Conservation (phyloP, 2,113 vertebrate species). For the Dasyornis broadbenti region DNA sequence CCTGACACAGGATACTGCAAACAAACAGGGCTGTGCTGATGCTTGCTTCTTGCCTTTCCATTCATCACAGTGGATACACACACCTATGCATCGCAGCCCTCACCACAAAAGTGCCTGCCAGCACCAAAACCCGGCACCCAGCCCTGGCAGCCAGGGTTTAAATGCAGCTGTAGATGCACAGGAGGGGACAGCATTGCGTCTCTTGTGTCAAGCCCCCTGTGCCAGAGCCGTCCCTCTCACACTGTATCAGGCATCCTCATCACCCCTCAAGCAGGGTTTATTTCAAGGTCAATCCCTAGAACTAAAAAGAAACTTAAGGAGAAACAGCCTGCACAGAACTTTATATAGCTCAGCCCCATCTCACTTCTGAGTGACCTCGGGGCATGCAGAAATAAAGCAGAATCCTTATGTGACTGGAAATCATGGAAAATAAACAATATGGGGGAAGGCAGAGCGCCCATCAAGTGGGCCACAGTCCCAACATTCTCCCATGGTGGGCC, state of each 20-base stretch:
- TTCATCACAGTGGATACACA: neutral
- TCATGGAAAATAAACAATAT: neutral
- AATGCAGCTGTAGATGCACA: neutral
- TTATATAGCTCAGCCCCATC: neutral
- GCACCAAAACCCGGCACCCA: neutral
- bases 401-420: neutral
- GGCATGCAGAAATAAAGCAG: constrained; percentile 17
- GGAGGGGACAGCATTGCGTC: neutral
- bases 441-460: neutral
- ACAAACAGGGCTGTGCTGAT: neutral
- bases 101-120: neutral
- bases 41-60: neutral
- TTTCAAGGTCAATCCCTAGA: neutral
- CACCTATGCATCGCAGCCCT: neutral
- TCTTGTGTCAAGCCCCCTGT: neutral
- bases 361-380: neutral
- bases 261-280: neutral
- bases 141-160: fast-evolving
- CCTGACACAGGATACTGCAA: neutral
- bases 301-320: neutral
- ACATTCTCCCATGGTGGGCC: neutral
- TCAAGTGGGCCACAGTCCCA: neutral
- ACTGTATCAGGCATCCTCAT: neutral
- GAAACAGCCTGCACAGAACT: neutral
- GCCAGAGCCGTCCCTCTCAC: neutral